Base-by-base conservation (phyloP, 1,140 invertebrate species). In the Drosophila arizonae region DNA sequence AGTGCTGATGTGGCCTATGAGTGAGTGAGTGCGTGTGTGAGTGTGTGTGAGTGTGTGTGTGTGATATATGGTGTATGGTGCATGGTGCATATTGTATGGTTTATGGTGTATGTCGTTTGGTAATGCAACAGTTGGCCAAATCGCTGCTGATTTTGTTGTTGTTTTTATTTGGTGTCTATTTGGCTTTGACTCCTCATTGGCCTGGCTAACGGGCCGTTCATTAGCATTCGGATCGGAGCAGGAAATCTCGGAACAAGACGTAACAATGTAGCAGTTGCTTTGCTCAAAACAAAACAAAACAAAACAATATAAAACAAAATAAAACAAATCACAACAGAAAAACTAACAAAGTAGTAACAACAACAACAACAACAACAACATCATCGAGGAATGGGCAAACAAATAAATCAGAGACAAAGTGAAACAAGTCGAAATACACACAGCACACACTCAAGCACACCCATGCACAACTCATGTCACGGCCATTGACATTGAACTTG, bases 401-500 rank as follows among this genome's bases (percentile, higher is more conserved):
- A 61, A 68, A 73, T 69, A 62, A 61, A 69, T 73, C 54, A 66
- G 50, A 56, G 50, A 28, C n/a, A 66, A 51, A 46, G 39, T 17
- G 15, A 61, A 56, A 66, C 52, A 56, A 39, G 26, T 26, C 43
- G 24, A 39, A 36, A 36, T 43, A 67, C 26, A 39, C 21, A 65
- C 10, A 36, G 30, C 10, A 68, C 6, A 52, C 57, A 63, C 48
- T 60, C 30, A 58, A 48, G 15, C 15, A 26, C 11, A 46, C 26
- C 15, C 10, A n/a, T 50, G 46, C 55, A 67, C 13, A 30, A 36
- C 28, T 36, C 64, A 63, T 74, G 81, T 72, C 67, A 79, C 72
- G 79, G 80, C 72, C 81, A 74, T 64, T 76, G 77, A 85, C 81
- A 65, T 85, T 85, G 81, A 85, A 85, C 81, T 85, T 85, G 81